Conservation (phyloP, 2,113 vertebrate species). For the Elachura formosa region DNA sequence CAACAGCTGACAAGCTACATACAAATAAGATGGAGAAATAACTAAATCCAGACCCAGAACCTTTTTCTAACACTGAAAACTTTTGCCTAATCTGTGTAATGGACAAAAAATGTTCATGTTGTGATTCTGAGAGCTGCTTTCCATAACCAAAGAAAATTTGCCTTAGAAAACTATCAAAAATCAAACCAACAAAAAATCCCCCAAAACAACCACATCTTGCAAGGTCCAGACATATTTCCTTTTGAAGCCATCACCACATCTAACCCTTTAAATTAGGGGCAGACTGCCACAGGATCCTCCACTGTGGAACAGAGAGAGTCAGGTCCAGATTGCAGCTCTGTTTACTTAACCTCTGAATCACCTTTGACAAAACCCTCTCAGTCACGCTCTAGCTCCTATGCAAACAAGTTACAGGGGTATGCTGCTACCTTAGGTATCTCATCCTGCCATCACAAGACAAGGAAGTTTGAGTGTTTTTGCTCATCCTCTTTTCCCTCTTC, state of each 20-base stretch:
- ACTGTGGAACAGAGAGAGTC: background rate
- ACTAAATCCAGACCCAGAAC: background rate
- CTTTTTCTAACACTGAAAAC: background rate
- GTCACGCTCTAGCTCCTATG: background rate
- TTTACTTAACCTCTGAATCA: background rate
- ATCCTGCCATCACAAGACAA: background rate
- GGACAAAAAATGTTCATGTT: background rate
- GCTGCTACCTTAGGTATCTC: background rate
- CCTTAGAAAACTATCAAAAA: background rate
- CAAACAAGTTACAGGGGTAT: background rate
- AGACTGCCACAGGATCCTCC: background rate
- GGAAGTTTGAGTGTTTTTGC: background rate
- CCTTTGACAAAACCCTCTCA: background rate
- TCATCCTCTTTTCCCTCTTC: background rate
- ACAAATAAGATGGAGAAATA: background rate
- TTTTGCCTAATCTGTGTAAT: background rate
- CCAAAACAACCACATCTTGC: accelerated
- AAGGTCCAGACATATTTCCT: background rate
- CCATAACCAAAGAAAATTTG: background rate
- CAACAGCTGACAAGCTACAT: background rate
- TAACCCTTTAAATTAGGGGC: background rate
- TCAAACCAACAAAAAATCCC: background rate
- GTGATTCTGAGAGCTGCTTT: background rate
- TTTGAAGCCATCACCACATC: background rate
- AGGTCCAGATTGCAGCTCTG: background rate